Conservation (phyloP, 2,113 vertebrate species). For the Ceyx margarethae region DNA sequence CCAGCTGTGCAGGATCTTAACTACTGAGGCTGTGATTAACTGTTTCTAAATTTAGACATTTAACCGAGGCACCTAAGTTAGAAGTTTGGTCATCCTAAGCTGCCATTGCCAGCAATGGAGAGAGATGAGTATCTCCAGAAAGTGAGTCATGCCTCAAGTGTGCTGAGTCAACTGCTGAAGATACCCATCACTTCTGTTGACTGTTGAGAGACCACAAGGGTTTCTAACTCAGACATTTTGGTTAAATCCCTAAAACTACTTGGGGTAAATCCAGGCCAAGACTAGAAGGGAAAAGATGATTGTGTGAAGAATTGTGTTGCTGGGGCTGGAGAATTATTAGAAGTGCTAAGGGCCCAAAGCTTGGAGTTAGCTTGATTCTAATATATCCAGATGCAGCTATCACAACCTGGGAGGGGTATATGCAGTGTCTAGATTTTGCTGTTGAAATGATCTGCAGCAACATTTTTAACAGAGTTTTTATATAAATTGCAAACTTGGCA, state of each 20-base stretch:
- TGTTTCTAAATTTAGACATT: conserved; percentile 39
- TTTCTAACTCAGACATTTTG: background rate
- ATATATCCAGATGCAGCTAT: background rate
- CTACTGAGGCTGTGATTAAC: background rate
- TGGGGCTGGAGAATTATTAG: background rate
- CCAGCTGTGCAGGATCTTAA: background rate
- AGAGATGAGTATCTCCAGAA: background rate
- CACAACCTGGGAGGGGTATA: background rate
- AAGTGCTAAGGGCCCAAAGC: background rate
- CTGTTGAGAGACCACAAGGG: background rate
- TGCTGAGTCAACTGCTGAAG: background rate
- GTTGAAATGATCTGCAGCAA: background rate
- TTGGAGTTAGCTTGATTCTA: background rate
- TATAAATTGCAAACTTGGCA: background rate
- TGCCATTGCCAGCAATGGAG: background rate
- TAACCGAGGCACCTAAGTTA: conserved; percentile 3
- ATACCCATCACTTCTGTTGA: background rate
- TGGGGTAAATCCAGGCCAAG: background rate
- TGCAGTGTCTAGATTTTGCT: background rate
- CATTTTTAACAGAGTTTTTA: background rate
- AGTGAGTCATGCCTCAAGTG: conserved; percentile 38
- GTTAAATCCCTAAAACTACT: background rate
- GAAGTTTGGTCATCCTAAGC: conserved; percentile 17
- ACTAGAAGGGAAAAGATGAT: background rate
- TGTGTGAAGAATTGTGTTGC: background rate